Conservation (phyloP, 2,888 invertebrate genomes). For the Sarcophaga rosellei region DNA sequence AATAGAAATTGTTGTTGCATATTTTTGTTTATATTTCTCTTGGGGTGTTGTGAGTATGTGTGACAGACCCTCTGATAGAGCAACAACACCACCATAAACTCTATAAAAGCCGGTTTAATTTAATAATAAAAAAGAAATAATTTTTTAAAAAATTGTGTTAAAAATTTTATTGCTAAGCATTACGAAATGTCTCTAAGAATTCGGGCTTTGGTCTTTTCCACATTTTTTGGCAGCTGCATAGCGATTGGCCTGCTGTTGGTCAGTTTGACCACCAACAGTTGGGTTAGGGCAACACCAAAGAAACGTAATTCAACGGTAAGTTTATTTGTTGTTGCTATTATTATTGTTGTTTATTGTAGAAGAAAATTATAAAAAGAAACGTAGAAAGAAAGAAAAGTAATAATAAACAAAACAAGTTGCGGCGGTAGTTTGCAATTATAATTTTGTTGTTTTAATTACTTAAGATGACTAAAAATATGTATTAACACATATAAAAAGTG, state of each 20-base stretch:
- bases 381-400: neutral
- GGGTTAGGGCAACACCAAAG: slow-evolving; percentile 87
- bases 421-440: neutral
- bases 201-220: slow-evolving; percentile 87
- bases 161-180: slow-evolving; percentile 30
- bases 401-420: neutral
- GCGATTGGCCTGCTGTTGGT: slow-evolving; percentile 88
- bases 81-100: slow-evolving; percentile 9
- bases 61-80: slow-evolving; percentile 13
- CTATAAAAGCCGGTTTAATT: slow-evolving; percentile 17
- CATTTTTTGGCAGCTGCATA: slow-evolving; percentile 88
- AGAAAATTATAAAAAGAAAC: neutral
- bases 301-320: slow-evolving; percentile 81
- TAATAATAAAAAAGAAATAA: slow-evolving; percentile 8
- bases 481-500: too few species aligned
- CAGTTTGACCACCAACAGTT: slow-evolving; percentile 89
- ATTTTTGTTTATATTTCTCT: slow-evolving; percentile 21
- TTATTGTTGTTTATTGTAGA: neutral
- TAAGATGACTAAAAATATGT: neutral
- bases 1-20: slow-evolving; percentile 25
- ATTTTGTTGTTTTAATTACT: neutral
- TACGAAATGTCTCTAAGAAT: slow-evolving; percentile 85
- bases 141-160: slow-evolving; percentile 3
- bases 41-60: neutral
- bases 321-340: neutral